Evolutionary conservation across 2,113 vertebrate species (phyloP).

Genomic region (Oceanodroma tethys): DNA sequence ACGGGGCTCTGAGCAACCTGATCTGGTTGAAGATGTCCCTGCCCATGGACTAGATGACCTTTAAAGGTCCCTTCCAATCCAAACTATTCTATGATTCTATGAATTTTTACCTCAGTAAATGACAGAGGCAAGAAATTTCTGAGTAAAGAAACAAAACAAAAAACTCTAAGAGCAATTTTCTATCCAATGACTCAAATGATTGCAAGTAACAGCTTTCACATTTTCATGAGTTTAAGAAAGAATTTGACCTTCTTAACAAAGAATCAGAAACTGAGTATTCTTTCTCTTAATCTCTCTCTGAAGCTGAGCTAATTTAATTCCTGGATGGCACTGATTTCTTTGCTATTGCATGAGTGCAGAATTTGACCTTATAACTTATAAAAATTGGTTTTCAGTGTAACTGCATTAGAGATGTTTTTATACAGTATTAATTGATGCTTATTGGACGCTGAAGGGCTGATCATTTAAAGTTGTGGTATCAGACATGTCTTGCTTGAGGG

Average conservation of each 20-base stretch:
- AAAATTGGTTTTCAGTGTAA: conserved; percentile 52
- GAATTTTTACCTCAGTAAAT: neutral
- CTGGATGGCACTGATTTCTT: neutral
- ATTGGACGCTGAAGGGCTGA: conserved; percentile 52
- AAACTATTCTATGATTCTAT: neutral
- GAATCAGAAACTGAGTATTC: neutral
- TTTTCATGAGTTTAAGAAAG: conserved; percentile 23
- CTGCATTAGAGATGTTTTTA: conserved; percentile 9
- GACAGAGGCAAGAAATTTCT: neutral
- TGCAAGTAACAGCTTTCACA: conserved; percentile 25
- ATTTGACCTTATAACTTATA: conserved; percentile 37
- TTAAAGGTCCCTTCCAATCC: no score
- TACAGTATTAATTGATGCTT: conserved; percentile 44
- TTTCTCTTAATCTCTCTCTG: neutral
- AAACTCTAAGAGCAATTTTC: neutral
- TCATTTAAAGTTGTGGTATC: conserved; percentile 55
- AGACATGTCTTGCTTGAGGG: conserved; percentile 57
- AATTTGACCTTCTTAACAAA: conserved; percentile 31
- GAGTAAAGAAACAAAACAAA: neutral
- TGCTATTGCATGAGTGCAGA: neutral
- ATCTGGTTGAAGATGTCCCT: no score
- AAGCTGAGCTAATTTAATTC: conserved; percentile 37
- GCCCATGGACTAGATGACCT: no score
- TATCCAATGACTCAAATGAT: conserved; percentile 3
- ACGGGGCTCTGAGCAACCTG: no score